Conservation (phyloP, 2,797 vertebrate species). For the Eupleurogrammus muticus region DNA sequence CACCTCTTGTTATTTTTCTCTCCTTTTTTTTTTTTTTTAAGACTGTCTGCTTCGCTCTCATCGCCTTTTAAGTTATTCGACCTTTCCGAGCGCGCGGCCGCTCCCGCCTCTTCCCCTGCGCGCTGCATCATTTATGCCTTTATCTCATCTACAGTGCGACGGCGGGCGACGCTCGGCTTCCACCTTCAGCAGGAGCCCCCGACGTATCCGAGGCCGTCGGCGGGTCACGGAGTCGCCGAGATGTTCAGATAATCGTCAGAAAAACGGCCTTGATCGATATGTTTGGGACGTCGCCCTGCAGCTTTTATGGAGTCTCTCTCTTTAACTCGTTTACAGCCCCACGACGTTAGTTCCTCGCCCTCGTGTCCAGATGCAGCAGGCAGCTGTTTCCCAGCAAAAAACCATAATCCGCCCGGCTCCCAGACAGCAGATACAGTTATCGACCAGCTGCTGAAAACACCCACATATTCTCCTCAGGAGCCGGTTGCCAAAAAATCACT, state of each 20-base stretch:
- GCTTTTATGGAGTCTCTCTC: not conserved
- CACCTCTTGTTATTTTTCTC: not conserved
- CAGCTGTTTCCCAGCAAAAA: constrained; percentile 15
- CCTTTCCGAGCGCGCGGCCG: not conserved
- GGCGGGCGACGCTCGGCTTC: not conserved
- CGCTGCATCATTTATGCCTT: constrained; percentile 27
- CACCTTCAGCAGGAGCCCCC: constrained; percentile 1
- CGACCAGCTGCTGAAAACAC: not conserved
- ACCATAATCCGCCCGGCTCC: not conserved
- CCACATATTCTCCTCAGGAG: not conserved
- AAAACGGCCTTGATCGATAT: not conserved
- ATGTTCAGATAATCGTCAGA: constrained; percentile 2
- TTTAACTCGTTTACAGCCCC: not conserved
- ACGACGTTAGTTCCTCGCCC: constrained; percentile 1
- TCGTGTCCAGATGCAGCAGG: not conserved
- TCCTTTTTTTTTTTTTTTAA: too few species aligned
- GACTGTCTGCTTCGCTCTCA: not conserved
- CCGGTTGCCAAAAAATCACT: constrained; percentile 9
- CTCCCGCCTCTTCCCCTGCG: constrained; percentile 6
- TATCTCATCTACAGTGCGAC: too few species aligned
- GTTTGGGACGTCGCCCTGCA: not conserved
- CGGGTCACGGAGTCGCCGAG: constrained; percentile 17
- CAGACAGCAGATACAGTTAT: not conserved
- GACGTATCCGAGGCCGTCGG: not conserved
- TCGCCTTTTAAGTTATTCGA: not conserved